Base-by-base conservation (phyloP, 2,888 invertebrate genomes). In the Vannuccia rotundouncinata region DNA sequence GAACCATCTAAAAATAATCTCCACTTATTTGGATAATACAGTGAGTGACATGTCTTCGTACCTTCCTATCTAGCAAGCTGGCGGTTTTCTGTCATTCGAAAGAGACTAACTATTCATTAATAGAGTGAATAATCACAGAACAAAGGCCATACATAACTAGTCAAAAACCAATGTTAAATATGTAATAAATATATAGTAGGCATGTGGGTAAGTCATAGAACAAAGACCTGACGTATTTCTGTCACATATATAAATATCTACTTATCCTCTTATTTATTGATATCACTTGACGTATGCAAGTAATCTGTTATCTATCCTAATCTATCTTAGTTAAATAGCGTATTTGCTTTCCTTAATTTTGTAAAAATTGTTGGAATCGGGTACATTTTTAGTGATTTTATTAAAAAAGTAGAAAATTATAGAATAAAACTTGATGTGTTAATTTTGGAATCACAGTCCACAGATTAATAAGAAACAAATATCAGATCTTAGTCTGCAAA, bases 31-130 rank as follows among this genome's bases (percentile, higher is more conserved):
- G 29, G 66, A 66, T 66, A 17, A 66, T 22, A 5, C 66, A 22
- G 66, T 66, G 66, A n/a, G n/a, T n/a, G n/a, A n/a, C n/a, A n/a
- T n/a, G n/a, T n/a, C n/a, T n/a, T n/a, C n/a, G n/a, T n/a, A n/a
- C n/a, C n/a, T n/a, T n/a, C n/a, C 66, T 66, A 66, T 66, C 66
- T 66, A 66, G 66, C 66, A 66, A 66, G 66, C 66, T 66, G 22
- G 66, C 22, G 66, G 66, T 66, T 66, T 66, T 45, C 45, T 45
- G 45, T 45, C 45, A 45, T 45, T 45, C 45, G 45, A 45, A 17
- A 45, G 17, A 45, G 45, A 45, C 45, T 13, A 17, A 45, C 17
- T 17, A 45, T 45, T 45, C 5, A 45, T 5, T 66, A 66, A 66
- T 5, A 5, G 25, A 66, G 22, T 66, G 66, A 22, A 22, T 13